A percentile compares a stretch with the other conserved stretches of the same genome.
Conservation (phyloP, 2,797 vertebrate species). For the Pipistrellus pipistrellus region DNA sequence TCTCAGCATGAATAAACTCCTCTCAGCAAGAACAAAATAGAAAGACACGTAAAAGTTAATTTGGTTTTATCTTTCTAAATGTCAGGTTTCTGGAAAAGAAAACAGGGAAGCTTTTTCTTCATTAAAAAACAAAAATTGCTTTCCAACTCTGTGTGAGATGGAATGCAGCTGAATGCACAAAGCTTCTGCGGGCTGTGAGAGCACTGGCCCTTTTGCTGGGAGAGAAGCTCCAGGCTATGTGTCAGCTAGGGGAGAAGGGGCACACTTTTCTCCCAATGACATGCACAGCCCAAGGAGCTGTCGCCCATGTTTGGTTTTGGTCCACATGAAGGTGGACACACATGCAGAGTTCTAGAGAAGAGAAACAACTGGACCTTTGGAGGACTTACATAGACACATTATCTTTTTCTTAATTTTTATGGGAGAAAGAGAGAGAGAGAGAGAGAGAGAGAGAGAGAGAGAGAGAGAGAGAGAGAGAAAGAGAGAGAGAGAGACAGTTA, state of each 20-base stretch:
- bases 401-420: neutral
- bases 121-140: constrained; percentile 71
- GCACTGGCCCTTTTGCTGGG: neutral
- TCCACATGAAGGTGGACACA: neutral
- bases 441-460: neutral
- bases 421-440: neutral
- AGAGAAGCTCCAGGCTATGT: neutral
- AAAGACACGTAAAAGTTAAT: constrained; percentile 66
- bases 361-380: neutral
- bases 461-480: neutral
- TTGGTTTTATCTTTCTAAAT: constrained; percentile 75
- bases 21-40: constrained; percentile 74
- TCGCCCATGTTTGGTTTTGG: neutral
- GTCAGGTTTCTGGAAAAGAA: constrained; percentile 60
- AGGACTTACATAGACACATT: neutral
- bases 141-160: neutral
- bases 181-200: neutral
- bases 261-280: neutral
- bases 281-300: neutral
- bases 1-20: constrained; percentile 70
- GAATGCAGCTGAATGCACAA: constrained; percentile 32
- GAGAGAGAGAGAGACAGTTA: neutral
- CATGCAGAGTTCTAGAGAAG: neutral
- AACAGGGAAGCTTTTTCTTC: constrained; percentile 59
- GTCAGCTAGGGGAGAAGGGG: neutral